Conservation (phyloP, 2,888 invertebrate species). For the Xanthorhoe spadicearia region DNA sequence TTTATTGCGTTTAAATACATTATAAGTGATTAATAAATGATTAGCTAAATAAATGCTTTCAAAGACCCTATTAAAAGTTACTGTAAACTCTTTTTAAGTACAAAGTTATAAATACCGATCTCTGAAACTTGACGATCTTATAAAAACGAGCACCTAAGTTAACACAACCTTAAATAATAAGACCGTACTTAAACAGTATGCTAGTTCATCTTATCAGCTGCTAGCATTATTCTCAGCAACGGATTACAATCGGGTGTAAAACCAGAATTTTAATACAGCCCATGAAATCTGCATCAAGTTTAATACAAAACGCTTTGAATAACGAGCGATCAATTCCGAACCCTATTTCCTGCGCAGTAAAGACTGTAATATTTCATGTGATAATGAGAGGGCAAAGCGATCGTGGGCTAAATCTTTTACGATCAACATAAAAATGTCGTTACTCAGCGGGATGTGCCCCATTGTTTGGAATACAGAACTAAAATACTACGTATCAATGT, state of each 20-base stretch:
- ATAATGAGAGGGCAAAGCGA: constrained; percentile 58
- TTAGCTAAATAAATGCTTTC: too few relatives aligned
- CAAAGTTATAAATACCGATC: too few relatives aligned
- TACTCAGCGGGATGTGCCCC: constrained; percentile 43
- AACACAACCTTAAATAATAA: neutral
- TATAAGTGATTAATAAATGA: too few relatives aligned
- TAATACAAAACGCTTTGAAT: constrained; percentile 50
- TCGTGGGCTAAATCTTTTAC: constrained; percentile 61
- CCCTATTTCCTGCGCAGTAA: constrained; percentile 51
- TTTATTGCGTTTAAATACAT: too few relatives aligned
- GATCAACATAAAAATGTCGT: constrained; percentile 66
- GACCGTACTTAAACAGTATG: neutral
- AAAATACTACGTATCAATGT: constrained; percentile 32
- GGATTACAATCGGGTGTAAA: constrained; percentile 47
- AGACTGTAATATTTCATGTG: constrained; percentile 51
- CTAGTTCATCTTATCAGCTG: constrained; percentile 10
- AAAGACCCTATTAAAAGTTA: too few relatives aligned
- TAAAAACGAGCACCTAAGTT: neutral
- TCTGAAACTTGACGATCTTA: neutral
- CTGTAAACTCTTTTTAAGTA: too few relatives aligned
- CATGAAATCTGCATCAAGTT: constrained; percentile 47
- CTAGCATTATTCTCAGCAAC: constrained; percentile 23
- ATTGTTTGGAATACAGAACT: constrained; percentile 44
- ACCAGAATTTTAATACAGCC: constrained; percentile 48
- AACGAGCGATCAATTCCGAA: constrained; percentile 50